Conservation (phyloP, 2,888 invertebrate species). For the Geotrupes spiniger region DNA sequence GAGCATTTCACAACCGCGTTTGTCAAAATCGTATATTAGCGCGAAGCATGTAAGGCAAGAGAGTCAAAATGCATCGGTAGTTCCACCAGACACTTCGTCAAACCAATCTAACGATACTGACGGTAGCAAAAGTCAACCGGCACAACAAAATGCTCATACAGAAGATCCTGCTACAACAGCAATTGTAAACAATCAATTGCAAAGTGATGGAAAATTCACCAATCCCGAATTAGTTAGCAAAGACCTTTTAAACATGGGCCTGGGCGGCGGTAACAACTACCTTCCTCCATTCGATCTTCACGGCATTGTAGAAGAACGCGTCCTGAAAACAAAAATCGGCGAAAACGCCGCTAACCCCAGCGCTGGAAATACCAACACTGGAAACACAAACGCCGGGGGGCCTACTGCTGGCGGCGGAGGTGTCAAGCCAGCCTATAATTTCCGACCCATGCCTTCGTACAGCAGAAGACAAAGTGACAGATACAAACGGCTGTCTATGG, state of each 20-base stretch:
- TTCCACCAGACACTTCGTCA: too few species aligned
- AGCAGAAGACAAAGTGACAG: too few species aligned
- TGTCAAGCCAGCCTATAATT: too few species aligned
- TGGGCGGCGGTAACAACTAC: constrained; percentile 31
- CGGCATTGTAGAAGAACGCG: constrained; percentile 20
- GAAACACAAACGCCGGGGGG: constrained; percentile 1
- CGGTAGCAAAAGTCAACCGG: neutral
- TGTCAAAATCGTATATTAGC: too few species aligned
- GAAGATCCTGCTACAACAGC: neutral
- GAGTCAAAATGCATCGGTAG: too few species aligned
- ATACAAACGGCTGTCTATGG: constrained; percentile 20
- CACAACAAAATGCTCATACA: neutral
- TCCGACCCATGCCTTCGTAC: too few species aligned
- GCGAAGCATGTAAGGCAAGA: too few species aligned
- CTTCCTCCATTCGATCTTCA: constrained; percentile 33
- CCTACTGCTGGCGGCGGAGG: constrained; percentile 4
- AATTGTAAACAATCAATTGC: neutral
- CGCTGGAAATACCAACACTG: neutral
- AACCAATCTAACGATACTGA: too few species aligned
- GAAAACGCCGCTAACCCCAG: neutral
- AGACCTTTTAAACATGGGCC: constrained; percentile 36
- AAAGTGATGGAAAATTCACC: constrained; percentile 8
- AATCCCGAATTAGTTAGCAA: constrained; percentile 29
- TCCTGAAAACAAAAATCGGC: constrained; percentile 13
- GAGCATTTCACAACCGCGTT: too few species aligned